phyloP scores from a whole-genome alignment of 2,888 invertebrate genomes.

The Polia nebulosa region DNA sequence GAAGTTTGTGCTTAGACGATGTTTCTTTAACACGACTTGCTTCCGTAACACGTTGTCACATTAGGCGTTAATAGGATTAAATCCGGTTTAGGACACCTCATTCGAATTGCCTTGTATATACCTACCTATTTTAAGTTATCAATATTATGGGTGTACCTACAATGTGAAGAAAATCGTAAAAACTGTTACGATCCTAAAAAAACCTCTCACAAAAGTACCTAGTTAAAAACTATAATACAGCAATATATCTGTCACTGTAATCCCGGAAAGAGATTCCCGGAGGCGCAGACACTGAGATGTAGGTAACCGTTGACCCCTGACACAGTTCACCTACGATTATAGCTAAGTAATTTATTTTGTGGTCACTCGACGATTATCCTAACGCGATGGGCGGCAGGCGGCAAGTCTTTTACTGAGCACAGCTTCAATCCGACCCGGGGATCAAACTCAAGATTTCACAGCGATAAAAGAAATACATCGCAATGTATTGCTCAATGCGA shows the following conservation, averaged over 20 bases:
- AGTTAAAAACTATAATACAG: slow-evolving; percentile 38
- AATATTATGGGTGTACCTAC: not conserved
- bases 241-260: slow-evolving; percentile 44
- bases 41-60: slow-evolving; percentile 1
- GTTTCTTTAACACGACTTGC: not conserved
- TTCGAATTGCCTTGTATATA: not conserved
- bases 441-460: slow-evolving; percentile 43
- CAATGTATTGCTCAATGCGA: slow-evolving; percentile 9
- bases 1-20: not conserved
- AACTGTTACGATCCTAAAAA: slow-evolving; percentile 11
- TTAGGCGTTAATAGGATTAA: slow-evolving; percentile 14
- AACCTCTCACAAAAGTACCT: slow-evolving; percentile 8
- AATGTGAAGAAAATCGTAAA: not conserved
- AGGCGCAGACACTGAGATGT: slow-evolving; percentile 43
- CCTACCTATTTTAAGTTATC: slow-evolving; percentile 1
- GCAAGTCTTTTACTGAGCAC: slow-evolving; percentile 51
- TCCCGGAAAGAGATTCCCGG: slow-evolving; percentile 45
- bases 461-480: slow-evolving; percentile 40
- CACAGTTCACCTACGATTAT: slow-evolving; percentile 57
- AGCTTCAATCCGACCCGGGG: slow-evolving; percentile 52
- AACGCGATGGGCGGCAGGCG: slow-evolving; percentile 59
- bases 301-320: slow-evolving; percentile 55
- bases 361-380: slow-evolving; percentile 56
- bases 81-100: slow-evolving; percentile 14
- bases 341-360: slow-evolving; percentile 61